A percentile compares a stretch with the other conserved stretches of the same genome.
Conservation (phyloP, 2,888 invertebrate species). For the Altica lythri region DNA sequence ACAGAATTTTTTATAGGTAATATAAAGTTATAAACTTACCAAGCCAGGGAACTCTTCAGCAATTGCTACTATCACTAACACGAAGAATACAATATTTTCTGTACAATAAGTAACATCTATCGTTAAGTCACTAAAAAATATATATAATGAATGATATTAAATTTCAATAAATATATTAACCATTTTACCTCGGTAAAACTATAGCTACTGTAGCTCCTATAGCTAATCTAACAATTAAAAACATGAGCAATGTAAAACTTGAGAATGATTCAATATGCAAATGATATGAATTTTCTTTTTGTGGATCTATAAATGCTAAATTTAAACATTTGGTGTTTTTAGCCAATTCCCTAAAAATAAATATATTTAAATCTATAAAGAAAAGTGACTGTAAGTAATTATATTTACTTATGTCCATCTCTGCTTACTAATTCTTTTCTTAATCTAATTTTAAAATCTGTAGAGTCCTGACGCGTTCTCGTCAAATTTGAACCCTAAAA, state of each 20-base stretch:
- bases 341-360: constrained; percentile 65
- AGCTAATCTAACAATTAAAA: constrained; percentile 66
- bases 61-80: constrained; percentile 43
- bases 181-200: constrained; percentile 65
- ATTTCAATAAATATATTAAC: too few species aligned
- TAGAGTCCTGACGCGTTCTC: constrained; percentile 70
- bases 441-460: constrained; percentile 80
- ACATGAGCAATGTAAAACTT: constrained; percentile 67
- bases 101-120: constrained; percentile 44
- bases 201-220: constrained; percentile 61
- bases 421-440: constrained; percentile 83
- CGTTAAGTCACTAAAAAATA: constrained; percentile 43
- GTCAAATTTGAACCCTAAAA: constrained; percentile 55
- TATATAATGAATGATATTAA: too few species aligned
- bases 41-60: constrained; percentile 44
- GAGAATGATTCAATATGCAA: constrained; percentile 69
- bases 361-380: neutral
- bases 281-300: constrained; percentile 70
- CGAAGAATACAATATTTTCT: constrained; percentile 45
- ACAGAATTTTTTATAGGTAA: too few species aligned
- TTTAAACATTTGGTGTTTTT: constrained; percentile 70
- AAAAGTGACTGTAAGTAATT: neutral
- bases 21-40: constrained; percentile 34
- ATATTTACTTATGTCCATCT: constrained; percentile 77
- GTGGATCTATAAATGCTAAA: constrained; percentile 68